phyloP scores from a whole-genome alignment of 2,797 vertebrate species.

The Manis javanica region DNA sequence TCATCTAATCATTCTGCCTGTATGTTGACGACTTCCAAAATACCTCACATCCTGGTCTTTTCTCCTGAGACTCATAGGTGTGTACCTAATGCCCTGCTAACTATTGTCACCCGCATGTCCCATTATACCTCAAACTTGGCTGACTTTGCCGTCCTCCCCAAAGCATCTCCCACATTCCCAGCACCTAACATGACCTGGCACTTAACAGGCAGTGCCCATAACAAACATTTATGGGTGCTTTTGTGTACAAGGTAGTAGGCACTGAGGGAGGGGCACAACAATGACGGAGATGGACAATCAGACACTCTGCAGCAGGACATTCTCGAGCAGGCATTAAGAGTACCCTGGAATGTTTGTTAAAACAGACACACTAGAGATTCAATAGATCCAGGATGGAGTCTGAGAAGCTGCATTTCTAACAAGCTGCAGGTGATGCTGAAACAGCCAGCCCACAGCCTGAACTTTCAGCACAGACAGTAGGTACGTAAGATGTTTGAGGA shows the following conservation, averaged over 20 bases:
- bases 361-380: not conserved
- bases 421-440: not conserved
- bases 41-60: not conserved
- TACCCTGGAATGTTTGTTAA: not conserved
- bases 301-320: not conserved
- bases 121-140: not conserved
- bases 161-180: not conserved
- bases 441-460: not conserved
- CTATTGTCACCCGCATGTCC: not conserved
- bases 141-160: not conserved
- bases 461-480: not conserved
- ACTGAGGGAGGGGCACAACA: not conserved
- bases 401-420: not conserved
- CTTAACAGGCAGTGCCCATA: not conserved
- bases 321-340: not conserved
- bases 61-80: not conserved
- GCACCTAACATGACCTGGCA: not conserved
- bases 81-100: not conserved
- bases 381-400: not conserved
- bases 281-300: fast-evolving
- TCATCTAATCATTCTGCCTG: not conserved
- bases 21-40: not conserved
- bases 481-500: not conserved
- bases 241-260: not conserved
- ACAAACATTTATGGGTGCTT: not conserved